Percentiles rank a stretch among this genome's conserved stretches.
Evolutionary conservation across 2,797 vertebrate genomes (phyloP).

Genomic region (Alcedo atthis): DNA sequence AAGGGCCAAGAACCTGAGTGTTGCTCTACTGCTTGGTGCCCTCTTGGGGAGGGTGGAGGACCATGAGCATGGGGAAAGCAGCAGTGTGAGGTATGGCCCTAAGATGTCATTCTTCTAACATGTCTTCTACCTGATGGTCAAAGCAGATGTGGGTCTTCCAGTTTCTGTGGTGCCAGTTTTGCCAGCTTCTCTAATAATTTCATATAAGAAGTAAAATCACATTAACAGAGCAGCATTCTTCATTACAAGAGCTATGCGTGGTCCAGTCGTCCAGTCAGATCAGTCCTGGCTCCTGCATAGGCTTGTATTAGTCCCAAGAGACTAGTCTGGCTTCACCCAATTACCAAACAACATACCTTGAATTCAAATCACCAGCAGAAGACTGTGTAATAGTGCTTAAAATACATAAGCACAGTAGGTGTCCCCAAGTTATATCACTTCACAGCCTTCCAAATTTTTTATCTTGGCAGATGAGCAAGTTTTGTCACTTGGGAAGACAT

Average conservation of each 20-base stretch:
- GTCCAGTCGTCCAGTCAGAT: neutral
- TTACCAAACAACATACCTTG: neutral
- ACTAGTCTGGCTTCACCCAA: neutral
- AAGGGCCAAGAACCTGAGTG: neutral
- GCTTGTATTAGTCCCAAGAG: neutral
- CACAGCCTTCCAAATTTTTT: neutral
- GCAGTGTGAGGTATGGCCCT: neutral
- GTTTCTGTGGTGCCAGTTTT: neutral
- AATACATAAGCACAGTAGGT: neutral
- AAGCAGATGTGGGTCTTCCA: neutral
- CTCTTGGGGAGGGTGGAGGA: neutral
- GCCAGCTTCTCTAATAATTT: neutral
- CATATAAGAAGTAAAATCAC: neutral
- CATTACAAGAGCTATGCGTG: neutral
- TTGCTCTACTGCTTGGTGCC: neutral
- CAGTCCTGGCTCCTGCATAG: neutral
- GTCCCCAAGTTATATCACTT: neutral
- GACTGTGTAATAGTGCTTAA: neutral
- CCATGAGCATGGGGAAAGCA: rapidly evolving
- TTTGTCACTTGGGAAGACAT: constrained; percentile 5
- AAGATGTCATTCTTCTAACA: neutral
- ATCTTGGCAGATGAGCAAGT: neutral
- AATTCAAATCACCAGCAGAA: neutral
- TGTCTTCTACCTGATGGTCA: neutral
- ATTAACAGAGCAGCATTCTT: neutral